Base-by-base conservation (phyloP, 2,888 invertebrate genomes). In the Hydrotaea cyrtoneurina region DNA sequence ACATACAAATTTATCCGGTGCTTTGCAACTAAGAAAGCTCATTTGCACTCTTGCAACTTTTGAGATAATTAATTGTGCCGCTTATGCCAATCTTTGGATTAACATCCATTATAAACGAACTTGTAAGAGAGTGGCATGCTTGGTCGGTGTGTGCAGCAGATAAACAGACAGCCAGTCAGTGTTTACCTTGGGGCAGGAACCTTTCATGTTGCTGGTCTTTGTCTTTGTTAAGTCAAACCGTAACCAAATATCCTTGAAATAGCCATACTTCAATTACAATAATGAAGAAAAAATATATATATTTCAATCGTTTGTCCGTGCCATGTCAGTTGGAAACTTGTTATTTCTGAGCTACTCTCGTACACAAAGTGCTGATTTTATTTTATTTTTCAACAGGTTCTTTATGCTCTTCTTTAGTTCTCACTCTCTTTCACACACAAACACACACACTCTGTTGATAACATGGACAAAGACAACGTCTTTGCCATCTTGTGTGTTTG, bases 201-300 rank as follows among this genome's bases (percentile, higher is more conserved):
- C 26, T 59, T 57, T 15, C 59, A 59, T 19, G 23, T 23, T 59
- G 59, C 59, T 59, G 59, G 26, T 59, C 59, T 59, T 59, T 59
- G 59, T 23, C 11, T 59, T 59, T 59, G 15, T 23, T 59, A 23
- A 26, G 26, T 59, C 23, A 59, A 59, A 59, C 23, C 59, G 26
- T 26, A 26, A 23, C 10, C 59, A 59, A 26, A 59, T 23, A 59
- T 59, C 15, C 26, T 59, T 59, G 59, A 57, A 57, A 59, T 59
- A n/a, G 2, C n/a, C 23, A 59, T 59, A 0, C 26, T 59, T 59
- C 59, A 59, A 59, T 59, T 59, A 59, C 23, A 59, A 59, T 59
- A 59, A 59, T 59, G 59, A 26, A 59, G 13, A 59, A n/a, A n/a
- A n/a, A n/a, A n/a, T n/a, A n/a, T n/a, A 57, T 43, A 43, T 43